Percentiles rank a stretch among this genome's conserved stretches.
Conservation (phyloP, 1,140 invertebrate species). For the Bombus waltoni region DNA sequence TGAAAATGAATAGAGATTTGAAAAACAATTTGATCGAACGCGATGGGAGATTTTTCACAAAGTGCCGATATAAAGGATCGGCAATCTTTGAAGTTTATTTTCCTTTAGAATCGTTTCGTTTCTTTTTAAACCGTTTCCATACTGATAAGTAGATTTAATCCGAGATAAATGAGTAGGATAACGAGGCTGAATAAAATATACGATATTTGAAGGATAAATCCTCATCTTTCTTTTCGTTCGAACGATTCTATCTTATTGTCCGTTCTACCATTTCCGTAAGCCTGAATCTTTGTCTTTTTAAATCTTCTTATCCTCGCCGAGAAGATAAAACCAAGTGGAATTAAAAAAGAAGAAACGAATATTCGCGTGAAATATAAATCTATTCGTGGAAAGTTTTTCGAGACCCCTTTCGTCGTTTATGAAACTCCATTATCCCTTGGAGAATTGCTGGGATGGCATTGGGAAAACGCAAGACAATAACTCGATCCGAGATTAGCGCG, state of each 20-base stretch:
- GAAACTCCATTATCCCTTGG: neutral
- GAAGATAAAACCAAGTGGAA: neutral
- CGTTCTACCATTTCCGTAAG: neutral
- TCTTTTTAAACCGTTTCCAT: no score
- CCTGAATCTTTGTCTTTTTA: neutral
- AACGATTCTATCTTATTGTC: no score
- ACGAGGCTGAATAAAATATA: neutral
- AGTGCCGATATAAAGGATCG: no score
- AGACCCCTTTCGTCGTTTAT: neutral
- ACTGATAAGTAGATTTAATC: neutral
- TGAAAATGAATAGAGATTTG: no score
- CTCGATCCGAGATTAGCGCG: constrained; percentile 28
- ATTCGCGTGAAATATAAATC: neutral
- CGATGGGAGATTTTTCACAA: no score
- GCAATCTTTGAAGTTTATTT: no score
- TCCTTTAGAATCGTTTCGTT: no score
- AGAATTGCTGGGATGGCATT: neutral
- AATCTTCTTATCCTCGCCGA: neutral
- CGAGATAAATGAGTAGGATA: no score
- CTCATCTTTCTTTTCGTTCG: neutral
- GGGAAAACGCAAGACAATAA: neutral
- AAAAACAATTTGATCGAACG: no score
- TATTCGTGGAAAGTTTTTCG: no score
- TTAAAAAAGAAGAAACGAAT: neutral
- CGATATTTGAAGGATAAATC: neutral